Conservation (phyloP, 2,797 vertebrate genomes). For the Sebastes nivosus region DNA sequence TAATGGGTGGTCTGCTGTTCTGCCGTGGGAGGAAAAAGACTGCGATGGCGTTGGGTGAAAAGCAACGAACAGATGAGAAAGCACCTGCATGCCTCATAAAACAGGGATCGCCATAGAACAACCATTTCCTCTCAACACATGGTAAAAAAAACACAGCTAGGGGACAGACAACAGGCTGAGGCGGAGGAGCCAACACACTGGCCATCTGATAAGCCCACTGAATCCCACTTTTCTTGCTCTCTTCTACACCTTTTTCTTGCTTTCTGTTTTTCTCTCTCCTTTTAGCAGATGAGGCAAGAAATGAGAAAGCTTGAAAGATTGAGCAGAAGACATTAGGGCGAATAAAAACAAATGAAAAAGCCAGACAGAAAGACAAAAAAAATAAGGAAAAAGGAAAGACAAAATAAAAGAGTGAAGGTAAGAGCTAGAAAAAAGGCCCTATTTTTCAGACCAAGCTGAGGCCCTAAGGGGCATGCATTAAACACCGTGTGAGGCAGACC, state of each 20-base stretch:
- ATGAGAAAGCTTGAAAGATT: conserved; percentile 7
- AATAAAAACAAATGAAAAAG: conserved; percentile 6
- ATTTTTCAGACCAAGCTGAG: conserved; percentile 57
- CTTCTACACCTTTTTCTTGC: conserved; percentile 7
- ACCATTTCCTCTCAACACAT: conserved; percentile 73
- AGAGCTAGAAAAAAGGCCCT: conserved; percentile 31
- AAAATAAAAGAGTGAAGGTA: conserved; percentile 36
- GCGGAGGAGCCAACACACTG: conserved; percentile 56
- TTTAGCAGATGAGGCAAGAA: conserved; percentile 1
- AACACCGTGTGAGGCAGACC: conserved; percentile 73
- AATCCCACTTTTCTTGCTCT: conserved; percentile 48
- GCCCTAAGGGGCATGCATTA: conserved; percentile 70
- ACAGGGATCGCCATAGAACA: conserved; percentile 69
- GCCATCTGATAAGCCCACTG: conserved; percentile 75
- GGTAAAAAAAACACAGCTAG: conserved; percentile 69
- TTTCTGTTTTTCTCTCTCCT: conserved; percentile 14
- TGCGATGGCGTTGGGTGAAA: conserved; percentile 48
- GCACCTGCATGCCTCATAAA: conserved; percentile 80
- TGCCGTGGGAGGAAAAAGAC: conserved; percentile 48
- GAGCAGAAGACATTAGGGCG: conserved; percentile 6
- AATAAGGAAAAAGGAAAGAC: conserved; percentile 11
- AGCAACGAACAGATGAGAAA: conserved; percentile 75
- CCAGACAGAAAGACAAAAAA: neutral
- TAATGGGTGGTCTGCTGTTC: conserved; percentile 58
- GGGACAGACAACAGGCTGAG: conserved; percentile 73